phyloP scores from a whole-genome alignment of 1,140 invertebrate species.

The Bombus haemorrhoidalis region DNA sequence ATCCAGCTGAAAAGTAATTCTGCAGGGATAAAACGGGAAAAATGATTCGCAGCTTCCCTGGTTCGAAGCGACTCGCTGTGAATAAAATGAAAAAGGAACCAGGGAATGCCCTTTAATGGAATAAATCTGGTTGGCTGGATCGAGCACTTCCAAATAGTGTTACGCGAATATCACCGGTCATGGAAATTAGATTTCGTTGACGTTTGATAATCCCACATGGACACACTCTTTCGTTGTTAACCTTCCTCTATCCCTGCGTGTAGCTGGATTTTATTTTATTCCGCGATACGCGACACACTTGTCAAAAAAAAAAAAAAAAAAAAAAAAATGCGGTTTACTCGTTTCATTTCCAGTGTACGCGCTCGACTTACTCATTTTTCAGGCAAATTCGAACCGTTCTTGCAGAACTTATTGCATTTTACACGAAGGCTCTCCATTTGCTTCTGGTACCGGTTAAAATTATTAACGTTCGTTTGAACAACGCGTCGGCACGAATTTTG shows the following conservation, averaged over 20 bases:
- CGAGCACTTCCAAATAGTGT: neutral
- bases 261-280: neutral
- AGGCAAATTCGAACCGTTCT: neutral
- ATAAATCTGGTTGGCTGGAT: neutral
- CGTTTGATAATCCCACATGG: neutral
- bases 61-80: neutral
- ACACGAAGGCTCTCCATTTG: neutral
- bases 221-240: neutral
- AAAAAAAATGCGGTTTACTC: neutral
- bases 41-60: neutral
- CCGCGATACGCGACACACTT: no score
- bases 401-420: neutral
- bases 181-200: constrained; percentile 5
- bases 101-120: neutral
- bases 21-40: neutral
- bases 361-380: neutral
- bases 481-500: neutral
- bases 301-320: neutral
- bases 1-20: constrained; percentile 4
- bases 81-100: neutral
- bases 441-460: neutral
- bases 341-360: neutral
- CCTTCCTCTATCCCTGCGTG: neutral
- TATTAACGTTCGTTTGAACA: constrained; percentile 11
- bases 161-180: neutral